phyloP scores from a whole-genome alignment of 2,797 vertebrate genomes.

The Scomberomorus guttatus region DNA sequence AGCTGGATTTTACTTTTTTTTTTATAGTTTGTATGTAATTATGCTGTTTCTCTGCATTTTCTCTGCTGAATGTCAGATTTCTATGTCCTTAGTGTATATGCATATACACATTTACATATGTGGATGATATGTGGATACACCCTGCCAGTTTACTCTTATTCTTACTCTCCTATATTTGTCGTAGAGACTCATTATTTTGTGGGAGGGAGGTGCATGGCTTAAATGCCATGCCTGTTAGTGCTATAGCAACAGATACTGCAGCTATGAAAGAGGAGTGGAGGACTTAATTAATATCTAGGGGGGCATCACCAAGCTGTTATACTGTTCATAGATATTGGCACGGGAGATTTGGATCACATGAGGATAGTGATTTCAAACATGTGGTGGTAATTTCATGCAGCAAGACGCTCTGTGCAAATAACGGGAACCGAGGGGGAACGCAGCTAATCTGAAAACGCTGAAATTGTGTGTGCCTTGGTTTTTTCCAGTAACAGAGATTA shows the following conservation, averaged over 20 bases:
- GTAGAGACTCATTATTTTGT: conserved; percentile 61
- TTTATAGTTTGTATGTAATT: conserved; percentile 39
- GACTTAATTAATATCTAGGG: conserved; percentile 77
- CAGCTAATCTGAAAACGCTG: conserved; percentile 26
- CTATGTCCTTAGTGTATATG: conserved; percentile 19
- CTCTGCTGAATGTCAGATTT: conserved; percentile 30
- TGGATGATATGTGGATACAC: neutral
- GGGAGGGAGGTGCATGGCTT: conserved; percentile 34
- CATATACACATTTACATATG: conserved; percentile 34
- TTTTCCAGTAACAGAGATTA: conserved; percentile 24
- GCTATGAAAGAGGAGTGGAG: conserved; percentile 52
- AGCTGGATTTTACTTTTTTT: conserved; percentile 56
- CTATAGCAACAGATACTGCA: conserved; percentile 53
- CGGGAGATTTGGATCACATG: conserved; percentile 50
- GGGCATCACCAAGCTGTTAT: conserved; percentile 57
- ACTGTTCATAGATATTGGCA: conserved; percentile 45
- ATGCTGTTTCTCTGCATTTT: conserved; percentile 22
- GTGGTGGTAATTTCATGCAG: conserved; percentile 44
- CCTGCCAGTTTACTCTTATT: conserved; percentile 12
- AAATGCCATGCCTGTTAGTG: conserved; percentile 70
- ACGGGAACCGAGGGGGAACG: conserved; percentile 26
- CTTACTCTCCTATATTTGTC: conserved; percentile 38
- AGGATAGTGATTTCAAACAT: conserved; percentile 41
- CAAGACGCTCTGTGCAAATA: conserved; percentile 34
- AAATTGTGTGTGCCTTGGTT: conserved; percentile 1